Conservation (phyloP, 2,888 invertebrate species). For the Athalia circularis region DNA sequence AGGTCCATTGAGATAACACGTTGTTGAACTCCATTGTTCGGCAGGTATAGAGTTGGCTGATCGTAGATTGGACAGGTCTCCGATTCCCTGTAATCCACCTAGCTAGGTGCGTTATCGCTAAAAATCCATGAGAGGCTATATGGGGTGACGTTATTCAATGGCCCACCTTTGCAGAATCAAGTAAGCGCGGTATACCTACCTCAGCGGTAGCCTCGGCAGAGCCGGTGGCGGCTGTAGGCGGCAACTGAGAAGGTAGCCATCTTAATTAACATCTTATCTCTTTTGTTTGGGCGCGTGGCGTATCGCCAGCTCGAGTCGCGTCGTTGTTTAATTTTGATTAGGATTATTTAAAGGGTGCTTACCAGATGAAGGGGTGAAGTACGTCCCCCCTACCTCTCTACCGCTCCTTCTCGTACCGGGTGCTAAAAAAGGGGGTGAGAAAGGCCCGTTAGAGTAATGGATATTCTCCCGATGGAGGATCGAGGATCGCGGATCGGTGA, state of each 20-base stretch:
- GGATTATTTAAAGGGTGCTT: conserved; percentile 46
- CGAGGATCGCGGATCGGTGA: conserved; percentile 8
- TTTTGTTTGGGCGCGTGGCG: conserved; percentile 51
- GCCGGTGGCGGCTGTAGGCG: background rate
- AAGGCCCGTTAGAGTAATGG: conserved; percentile 33
- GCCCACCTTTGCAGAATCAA: conserved; percentile 26
- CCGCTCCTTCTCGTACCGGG: background rate
- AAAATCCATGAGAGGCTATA: conserved; percentile 7
- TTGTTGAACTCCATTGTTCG: conserved; percentile 32
- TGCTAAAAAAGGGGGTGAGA: background rate
- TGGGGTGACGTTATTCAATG: conserved; percentile 23
- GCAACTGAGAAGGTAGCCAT: conserved; percentile 42
- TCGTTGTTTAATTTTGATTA: conserved; percentile 47
- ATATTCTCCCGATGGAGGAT: conserved; percentile 34
- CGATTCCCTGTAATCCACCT: conserved; percentile 23
- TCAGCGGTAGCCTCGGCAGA: background rate
- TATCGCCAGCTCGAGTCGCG: conserved; percentile 39
- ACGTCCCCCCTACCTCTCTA: conserved; percentile 1
- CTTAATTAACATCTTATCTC: conserved; percentile 52
- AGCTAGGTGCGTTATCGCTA: conserved; percentile 31
- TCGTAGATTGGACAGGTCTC: conserved; percentile 44
- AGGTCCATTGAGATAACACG: conserved; percentile 29
- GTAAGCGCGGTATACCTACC: background rate
- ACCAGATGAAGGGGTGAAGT: conserved; percentile 32
- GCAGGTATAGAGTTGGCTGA: conserved; percentile 22